phyloP scores from a whole-genome alignment of 2,797 vertebrate species.

The Bovichtus variegatus region DNA sequence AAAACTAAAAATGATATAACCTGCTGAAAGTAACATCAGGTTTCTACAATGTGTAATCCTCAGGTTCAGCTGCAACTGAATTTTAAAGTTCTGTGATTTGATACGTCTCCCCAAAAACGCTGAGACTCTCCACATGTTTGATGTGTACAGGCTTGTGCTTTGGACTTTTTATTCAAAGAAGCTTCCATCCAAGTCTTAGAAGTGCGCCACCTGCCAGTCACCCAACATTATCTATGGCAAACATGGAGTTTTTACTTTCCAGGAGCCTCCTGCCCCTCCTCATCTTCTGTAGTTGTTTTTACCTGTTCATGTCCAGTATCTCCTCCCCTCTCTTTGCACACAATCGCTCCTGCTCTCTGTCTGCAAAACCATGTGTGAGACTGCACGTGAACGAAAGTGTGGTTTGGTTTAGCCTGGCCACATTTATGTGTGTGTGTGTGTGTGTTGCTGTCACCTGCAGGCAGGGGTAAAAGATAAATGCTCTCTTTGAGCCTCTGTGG shows the following conservation, averaged over 20 bases:
- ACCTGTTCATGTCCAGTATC: slow-evolving; percentile 4
- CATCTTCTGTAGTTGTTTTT: slow-evolving; percentile 3
- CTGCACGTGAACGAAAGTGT: slow-evolving; percentile 48
- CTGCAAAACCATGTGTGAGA: slow-evolving; percentile 42
- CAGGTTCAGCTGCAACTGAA: neutral
- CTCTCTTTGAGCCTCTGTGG: slow-evolving; percentile 75
- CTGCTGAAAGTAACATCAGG: neutral
- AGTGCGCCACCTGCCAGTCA: slow-evolving; percentile 15
- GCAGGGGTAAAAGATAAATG: slow-evolving; percentile 81
- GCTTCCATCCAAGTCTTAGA: slow-evolving; percentile 7
- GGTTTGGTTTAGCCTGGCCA: slow-evolving; percentile 47
- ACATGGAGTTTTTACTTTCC: neutral
- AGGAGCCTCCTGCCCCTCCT: slow-evolving; percentile 15
- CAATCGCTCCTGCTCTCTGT: slow-evolving; percentile 35
- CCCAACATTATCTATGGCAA: neutral
- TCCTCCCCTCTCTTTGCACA: slow-evolving; percentile 7
- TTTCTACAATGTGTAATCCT: neutral
- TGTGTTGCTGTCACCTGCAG: slow-evolving; percentile 77
- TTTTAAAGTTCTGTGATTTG: neutral
- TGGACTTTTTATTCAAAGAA: neutral
- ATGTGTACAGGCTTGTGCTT: neutral
- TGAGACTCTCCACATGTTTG: neutral
- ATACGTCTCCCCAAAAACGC: neutral
- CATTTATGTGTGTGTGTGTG: slow-evolving; percentile 22
- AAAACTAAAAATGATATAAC: neutral